Percentiles rank a stretch among this genome's conserved stretches.
Conservation (phyloP, 2,888 invertebrate genomes). For the Polylopha cassiicola region DNA sequence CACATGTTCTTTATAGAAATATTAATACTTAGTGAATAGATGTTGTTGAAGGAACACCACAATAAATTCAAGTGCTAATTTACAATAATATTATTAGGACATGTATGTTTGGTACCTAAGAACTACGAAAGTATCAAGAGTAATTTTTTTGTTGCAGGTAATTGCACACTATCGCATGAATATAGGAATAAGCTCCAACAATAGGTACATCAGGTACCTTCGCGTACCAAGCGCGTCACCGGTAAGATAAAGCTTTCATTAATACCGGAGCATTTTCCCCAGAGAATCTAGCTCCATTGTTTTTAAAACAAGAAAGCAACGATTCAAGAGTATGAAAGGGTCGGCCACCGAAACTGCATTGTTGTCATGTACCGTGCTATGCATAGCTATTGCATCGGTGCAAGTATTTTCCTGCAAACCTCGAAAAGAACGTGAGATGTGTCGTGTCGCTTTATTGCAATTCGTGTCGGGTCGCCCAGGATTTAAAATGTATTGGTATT, state of each 20-base stretch:
- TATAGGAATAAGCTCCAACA: slow-evolving; percentile 6
- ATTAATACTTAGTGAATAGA: too few species aligned
- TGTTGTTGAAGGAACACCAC: too few species aligned
- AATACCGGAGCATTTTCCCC: slow-evolving; percentile 29
- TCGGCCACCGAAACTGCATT: slow-evolving; percentile 11
- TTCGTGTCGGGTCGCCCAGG: too few species aligned
- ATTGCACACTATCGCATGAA: background rate
- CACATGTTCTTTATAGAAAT: too few species aligned
- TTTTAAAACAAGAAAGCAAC: slow-evolving; percentile 28
- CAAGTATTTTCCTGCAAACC: slow-evolving; percentile 1
- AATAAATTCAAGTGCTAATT: too few species aligned
- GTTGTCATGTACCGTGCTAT: slow-evolving; percentile 4
- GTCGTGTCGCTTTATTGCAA: too few species aligned
- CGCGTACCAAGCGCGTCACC: slow-evolving; percentile 14
- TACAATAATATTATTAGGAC: too few species aligned
- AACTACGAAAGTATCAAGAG: too few species aligned
- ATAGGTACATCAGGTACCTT: slow-evolving; percentile 6
- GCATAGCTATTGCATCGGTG: background rate
- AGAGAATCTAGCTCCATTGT: slow-evolving; percentile 37
- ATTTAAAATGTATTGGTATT: too few species aligned
- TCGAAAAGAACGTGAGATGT: background rate
- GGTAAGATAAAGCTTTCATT: slow-evolving; percentile 30
- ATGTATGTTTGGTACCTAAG: too few species aligned
- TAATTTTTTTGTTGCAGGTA: slow-evolving; percentile 12
- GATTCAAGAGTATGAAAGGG: background rate